These are phyloP conservation scores for Drosophila sucinea DNA, from an alignment of 1,140 invertebrate genomes.

Conservation along the genomic window DNA sequence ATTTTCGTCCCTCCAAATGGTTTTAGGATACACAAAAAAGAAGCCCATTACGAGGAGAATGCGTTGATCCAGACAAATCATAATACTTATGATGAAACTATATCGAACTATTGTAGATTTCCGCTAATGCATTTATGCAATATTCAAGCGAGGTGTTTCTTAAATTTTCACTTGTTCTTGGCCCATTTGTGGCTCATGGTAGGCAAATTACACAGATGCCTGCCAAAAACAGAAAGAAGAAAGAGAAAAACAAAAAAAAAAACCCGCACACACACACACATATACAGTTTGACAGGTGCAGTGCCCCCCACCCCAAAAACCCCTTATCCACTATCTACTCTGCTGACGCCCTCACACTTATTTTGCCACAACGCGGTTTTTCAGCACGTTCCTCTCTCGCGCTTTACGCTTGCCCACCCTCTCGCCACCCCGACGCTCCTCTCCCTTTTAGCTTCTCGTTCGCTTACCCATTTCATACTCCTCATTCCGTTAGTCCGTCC, in stretches of 20 bases:
- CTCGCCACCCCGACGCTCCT: conserved; percentile 2
- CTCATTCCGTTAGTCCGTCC: background rate
- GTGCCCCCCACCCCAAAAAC: background rate
- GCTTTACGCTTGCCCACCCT: background rate
- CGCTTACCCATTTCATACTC: background rate
- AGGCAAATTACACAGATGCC: conserved; percentile 31
- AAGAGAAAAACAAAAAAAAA: background rate
- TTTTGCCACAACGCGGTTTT: conserved; percentile 63
- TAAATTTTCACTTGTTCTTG: background rate
- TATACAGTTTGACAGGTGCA: background rate
- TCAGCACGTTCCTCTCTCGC: conserved; percentile 54
- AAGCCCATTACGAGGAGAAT: no score
- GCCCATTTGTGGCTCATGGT: conserved; percentile 6
- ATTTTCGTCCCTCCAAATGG: no score
- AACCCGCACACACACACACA: background rate
- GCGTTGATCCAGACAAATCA: no score
- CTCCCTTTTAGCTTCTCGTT: background rate
- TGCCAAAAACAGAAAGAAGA: background rate
- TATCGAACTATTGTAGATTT: no score
- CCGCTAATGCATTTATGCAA: background rate
- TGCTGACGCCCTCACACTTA: conserved; percentile 30
- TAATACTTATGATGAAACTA: no score
- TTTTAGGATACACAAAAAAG: no score
- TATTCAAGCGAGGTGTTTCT: background rate
- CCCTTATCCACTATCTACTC: conserved; percentile 8